Evolutionary conservation across 2,888 invertebrate species (phyloP).

Genomic region (Watsonalla binaria): DNA sequence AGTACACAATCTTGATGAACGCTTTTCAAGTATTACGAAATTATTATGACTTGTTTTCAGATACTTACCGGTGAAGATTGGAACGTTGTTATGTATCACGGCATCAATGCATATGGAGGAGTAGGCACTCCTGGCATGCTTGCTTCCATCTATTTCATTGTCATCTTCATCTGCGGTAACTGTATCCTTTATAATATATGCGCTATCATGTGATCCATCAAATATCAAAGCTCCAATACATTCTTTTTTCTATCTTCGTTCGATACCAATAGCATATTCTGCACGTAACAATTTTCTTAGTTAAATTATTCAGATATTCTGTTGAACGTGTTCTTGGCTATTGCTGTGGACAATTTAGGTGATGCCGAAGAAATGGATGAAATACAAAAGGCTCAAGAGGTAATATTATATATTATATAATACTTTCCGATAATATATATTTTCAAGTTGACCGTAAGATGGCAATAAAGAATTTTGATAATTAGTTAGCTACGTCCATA

Average conservation of each 20-base stretch:
- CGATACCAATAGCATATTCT: neutral
- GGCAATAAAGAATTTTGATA: no score
- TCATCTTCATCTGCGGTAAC: slow-evolving; percentile 99
- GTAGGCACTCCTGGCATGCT: slow-evolving; percentile 94
- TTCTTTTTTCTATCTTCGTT: no score
- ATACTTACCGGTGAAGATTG: slow-evolving; percentile 99
- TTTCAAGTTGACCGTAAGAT: no score
- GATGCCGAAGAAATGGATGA: slow-evolving; percentile 98
- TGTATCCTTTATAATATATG: slow-evolving; percentile 84
- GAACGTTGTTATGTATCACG: slow-evolving; percentile 99
- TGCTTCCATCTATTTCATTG: slow-evolving; percentile 98
- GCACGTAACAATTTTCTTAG: slow-evolving; percentile 19
- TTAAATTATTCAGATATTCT: slow-evolving; percentile 86
- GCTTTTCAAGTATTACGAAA: neutral
- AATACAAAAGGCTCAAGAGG: slow-evolving; percentile 94
- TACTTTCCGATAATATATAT: no score
- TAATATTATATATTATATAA: no score
- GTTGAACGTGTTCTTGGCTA: slow-evolving; percentile 99
- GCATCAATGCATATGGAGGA: slow-evolving; percentile 97
- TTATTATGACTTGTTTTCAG: slow-evolving; percentile 66
- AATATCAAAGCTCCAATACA: no score
- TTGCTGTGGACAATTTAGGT: slow-evolving; percentile 99
- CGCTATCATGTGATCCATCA: no score
- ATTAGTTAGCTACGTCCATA: no score
- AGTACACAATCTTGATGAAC: neutral